Evolutionary conservation across 2,888 invertebrate genomes (phyloP), one percentile per base, ranked within the genome.

Genomic region (Drosophila differens): DNA sequence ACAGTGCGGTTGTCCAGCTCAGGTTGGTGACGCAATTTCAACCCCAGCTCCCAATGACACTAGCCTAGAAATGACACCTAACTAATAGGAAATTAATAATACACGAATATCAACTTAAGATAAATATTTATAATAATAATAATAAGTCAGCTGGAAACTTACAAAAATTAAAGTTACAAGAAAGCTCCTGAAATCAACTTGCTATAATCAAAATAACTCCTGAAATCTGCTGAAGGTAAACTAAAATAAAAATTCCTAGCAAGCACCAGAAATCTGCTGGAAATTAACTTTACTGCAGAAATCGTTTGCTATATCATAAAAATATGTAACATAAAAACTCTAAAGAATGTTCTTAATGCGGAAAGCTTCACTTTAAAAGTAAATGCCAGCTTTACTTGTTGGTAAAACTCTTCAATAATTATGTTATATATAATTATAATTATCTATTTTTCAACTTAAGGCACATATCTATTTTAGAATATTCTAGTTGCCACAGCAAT

Each of bases 1-100:
- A 86, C 70, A 81, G 76, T 63, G 81, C 76, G 47, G 65, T 64
- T 32, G 87, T 88, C 55, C 90, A 90, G 72, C 65, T 88, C 76
- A 88, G 88, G 88, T 88, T 59, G 52, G 89, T 84, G 74, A 79
- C 78, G 77, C 63, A 67, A 80, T 65, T 14, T 5, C 12, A 25
- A 37, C 9, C 7, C 16, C 16, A 47, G 22, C 22, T 5, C 22
- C 37, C 6, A 74, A 69, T 79, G 76, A 68, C 68, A 75, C 62
- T 68, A 30, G 64, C 58, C 59, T 65, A 61, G 51, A 61, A 52
- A 4, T n/a, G 37, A 12, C 25, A 37, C 5, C 22, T 12, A 37
- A 37, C 3, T 55, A 25, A 28, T 33, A 16, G 22, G 16, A 14
- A 47, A 47, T 9, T 47, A 47, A 47, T 47, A 47, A 16, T 25